Conservation (phyloP, 2,888 invertebrate species). For the Cynaeus angustus region DNA sequence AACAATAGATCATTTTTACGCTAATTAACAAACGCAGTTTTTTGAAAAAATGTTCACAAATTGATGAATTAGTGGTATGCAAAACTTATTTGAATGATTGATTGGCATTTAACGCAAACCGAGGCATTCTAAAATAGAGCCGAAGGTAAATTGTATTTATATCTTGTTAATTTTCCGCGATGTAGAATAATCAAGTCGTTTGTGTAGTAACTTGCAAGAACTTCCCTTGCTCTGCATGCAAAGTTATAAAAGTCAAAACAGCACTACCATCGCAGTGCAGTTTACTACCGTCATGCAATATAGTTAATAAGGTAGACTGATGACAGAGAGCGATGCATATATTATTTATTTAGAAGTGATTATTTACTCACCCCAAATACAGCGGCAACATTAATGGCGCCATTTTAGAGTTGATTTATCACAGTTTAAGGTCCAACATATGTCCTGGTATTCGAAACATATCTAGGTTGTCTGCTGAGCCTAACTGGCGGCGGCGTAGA, state of each 20-base stretch:
- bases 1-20: no score
- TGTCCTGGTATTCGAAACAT: constrained; percentile 65
- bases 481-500: constrained; percentile 70
- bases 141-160: neutral
- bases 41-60: no score
- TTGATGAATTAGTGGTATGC: no score
- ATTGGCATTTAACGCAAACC: no score
- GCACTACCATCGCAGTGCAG: neutral
- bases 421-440: constrained; percentile 70
- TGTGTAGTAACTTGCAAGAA: neutral
- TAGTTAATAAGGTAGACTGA: neutral
- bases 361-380: constrained; percentile 46
- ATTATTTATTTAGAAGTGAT: neutral
- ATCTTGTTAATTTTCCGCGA: neutral
- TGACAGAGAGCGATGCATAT: neutral
- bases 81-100: no score
- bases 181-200: neutral
- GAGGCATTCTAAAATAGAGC: no score
- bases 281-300: neutral
- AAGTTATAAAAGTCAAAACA: neutral
- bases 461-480: constrained; percentile 71
- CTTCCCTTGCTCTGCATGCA: neutral
- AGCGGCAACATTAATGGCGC: constrained; percentile 35
- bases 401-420: constrained; percentile 58
- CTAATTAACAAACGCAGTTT: no score